phyloP scores from a whole-genome alignment of 2,113 vertebrate genomes.

The Ciconia boyciana region DNA sequence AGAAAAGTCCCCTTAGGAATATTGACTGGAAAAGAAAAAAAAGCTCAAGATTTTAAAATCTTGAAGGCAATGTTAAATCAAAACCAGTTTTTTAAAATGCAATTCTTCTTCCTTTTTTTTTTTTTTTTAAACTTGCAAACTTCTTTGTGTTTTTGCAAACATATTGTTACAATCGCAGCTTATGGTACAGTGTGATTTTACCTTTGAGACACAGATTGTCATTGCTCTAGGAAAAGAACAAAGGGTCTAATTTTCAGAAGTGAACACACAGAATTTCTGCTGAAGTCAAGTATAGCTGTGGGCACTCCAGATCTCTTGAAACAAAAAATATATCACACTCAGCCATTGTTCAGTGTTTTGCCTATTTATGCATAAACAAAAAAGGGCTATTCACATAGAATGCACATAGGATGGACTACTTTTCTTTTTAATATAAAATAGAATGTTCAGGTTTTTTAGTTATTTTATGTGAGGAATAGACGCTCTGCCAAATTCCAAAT shows the following conservation, averaged over 20 bases:
- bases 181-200: not conserved
- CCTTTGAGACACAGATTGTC: not conserved
- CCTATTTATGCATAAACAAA: conserved; percentile 3
- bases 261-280: conserved; percentile 11
- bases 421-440: not conserved
- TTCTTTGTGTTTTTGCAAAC: not conserved
- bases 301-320: not conserved
- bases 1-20: not conserved
- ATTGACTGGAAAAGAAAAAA: not conserved
- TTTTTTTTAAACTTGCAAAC: not conserved
- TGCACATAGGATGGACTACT: not conserved
- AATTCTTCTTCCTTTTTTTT: not conserved
- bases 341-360: not conserved
- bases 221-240: conserved; percentile 19
- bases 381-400: not conserved
- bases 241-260: not conserved
- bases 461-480: not conserved
- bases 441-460: not conserved
- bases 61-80: not conserved
- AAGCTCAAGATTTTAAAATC: not conserved
- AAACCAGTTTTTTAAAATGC: not conserved
- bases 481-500: not conserved
- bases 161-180: not conserved
- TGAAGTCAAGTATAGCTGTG: conserved; percentile 30
- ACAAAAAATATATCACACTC: not conserved